These are phyloP conservation scores for Ametastegia equiseti DNA, from an alignment of 2,888 invertebrate genomes.

Conservation along the genomic window DNA sequence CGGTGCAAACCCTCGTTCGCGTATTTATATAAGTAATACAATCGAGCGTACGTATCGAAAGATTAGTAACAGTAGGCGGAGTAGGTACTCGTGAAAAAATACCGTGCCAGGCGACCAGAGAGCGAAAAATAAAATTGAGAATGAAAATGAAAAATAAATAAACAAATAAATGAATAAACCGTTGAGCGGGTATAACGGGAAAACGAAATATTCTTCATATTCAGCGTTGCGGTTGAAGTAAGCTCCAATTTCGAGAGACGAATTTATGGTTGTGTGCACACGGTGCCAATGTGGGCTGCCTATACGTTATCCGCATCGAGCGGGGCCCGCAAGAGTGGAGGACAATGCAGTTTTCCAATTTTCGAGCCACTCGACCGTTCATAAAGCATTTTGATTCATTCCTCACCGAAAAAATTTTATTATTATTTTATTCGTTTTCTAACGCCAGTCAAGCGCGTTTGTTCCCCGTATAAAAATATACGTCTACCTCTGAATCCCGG, in stretches of 20 bases:
- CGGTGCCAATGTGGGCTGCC: conserved; percentile 16
- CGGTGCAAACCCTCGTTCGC: not conserved
- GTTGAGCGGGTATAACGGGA: not conserved
- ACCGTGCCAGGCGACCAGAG: not conserved
- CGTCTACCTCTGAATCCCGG: not conserved
- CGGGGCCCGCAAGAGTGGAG: conserved; percentile 55
- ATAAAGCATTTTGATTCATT: conserved; percentile 70
- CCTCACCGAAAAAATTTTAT: conserved; percentile 62
- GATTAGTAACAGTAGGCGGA: no score
- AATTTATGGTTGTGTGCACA: conserved; percentile 58
- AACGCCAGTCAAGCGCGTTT: conserved; percentile 57
- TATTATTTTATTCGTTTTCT: conserved; percentile 63
- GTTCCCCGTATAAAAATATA: not conserved
- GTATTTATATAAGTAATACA: not conserved
- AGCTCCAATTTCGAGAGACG: conserved; percentile 54
- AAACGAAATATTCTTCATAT: conserved; percentile 50
- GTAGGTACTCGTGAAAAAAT: not conserved
- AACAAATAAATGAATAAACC: not conserved
- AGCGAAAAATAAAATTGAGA: no score
- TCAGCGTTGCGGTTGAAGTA: conserved; percentile 53
- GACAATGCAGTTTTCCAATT: conserved; percentile 70
- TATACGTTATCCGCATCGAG: conserved; percentile 34
- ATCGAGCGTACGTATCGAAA: no score
- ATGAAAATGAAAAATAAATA: not conserved
- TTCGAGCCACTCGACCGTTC: conserved; percentile 66